phyloP scores from a whole-genome alignment of 2,888 invertebrate genomes.

The Acanthacorydalis orientalis region DNA sequence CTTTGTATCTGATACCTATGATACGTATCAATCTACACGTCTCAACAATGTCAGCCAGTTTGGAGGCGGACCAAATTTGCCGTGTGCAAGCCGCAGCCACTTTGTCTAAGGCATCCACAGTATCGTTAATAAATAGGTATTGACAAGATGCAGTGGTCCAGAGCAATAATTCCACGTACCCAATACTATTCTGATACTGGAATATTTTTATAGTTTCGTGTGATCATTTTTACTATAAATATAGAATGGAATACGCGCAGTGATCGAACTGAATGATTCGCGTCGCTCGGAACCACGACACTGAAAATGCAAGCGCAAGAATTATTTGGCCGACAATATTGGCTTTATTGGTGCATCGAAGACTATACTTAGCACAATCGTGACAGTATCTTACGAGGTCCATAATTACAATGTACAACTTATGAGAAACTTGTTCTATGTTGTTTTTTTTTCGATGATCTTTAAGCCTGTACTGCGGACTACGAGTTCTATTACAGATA shows the following conservation, averaged over 20 bases:
- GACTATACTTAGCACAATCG: constrained; percentile 29
- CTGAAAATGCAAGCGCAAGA: neutral
- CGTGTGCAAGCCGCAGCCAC: too few relatives aligned
- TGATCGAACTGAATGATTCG: neutral
- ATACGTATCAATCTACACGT: too few relatives aligned
- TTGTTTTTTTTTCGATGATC: neutral
- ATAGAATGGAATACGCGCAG: neutral
- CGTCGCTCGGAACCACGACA: neutral
- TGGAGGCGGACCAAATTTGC: too few relatives aligned
- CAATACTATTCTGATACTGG: neutral
- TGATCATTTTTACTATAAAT: neutral
- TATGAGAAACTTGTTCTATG: neutral
- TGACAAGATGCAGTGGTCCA: constrained; percentile 1
- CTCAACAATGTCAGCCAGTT: too few relatives aligned
- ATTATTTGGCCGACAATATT: constrained; percentile 6
- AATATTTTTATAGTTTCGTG: neutral
- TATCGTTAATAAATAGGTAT: constrained; percentile 5
- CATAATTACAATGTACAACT: constrained; percentile 21
- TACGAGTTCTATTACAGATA: too few relatives aligned
- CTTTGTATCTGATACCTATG: too few relatives aligned
- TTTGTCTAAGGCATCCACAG: neutral
- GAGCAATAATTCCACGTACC: neutral
- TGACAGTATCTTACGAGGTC: constrained; percentile 26
- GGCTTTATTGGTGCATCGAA: constrained; percentile 26
- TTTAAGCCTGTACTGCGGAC: too few relatives aligned